Evolutionary conservation across 2,888 invertebrate species (phyloP), one percentile per base, ranked within the genome.

Genomic region (Philereme transversata): DNA sequence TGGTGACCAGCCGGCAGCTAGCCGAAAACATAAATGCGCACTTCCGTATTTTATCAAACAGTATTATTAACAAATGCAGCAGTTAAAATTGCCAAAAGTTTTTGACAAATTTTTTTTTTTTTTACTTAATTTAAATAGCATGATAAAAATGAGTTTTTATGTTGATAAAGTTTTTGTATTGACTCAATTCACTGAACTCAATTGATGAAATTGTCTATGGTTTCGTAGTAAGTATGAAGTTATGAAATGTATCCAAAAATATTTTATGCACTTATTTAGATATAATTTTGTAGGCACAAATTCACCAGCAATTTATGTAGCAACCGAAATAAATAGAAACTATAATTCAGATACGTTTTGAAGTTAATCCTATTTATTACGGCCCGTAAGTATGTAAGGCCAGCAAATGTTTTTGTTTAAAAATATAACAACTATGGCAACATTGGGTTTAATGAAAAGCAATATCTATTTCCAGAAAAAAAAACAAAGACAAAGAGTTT

Each of bases 1-100:
- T 95, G 95, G 95, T 95, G 95, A 95, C 95, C 81, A 84, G 82
- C 86, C 87, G 88, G 94, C 89, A 84, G 81, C 83, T 83, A 83
- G 81, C 80, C 86, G 86, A 85, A 83, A 75, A 74, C 76, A 75
- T 73, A 67, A 75, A 79, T 86, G 88, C 89, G 89, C 89, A 91
- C 89, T 90, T 90, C 89, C 88, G 84, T 68, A 65, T 70, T 51
- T 47, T 8, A 54, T 1, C 35, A 62, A 58, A 47, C 46, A 46
- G 58, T 33, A 7, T 34, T 41, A 49, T 11, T 53, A 0, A 0
- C 34, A 40, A 46, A 41, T 11, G 5, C 8, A 51, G 7, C 4
- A 7, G 9, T 44, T 22, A 60, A 41, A 11, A 47, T n/a, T 38
- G 8, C 8, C 36, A 36, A 45, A 43, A 36, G 47, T 50, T 33